A percentile compares a stretch with the other conserved stretches of the same genome.
phyloP scores from a whole-genome alignment of 1,140 invertebrate genomes.

The Piezodorus guildinii region DNA sequence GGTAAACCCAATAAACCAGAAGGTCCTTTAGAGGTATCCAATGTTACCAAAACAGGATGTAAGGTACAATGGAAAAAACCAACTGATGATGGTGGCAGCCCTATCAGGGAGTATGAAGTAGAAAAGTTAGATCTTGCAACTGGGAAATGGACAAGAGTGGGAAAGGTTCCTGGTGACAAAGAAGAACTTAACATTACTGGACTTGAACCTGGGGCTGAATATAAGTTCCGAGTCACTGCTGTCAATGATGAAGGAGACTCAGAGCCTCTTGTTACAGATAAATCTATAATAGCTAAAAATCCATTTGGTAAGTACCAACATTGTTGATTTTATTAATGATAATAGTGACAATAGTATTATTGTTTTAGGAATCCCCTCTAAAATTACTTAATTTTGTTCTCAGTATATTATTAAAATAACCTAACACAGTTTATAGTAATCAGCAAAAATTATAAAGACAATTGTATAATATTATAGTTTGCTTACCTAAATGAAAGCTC shows the following conservation, averaged over 20 bases:
- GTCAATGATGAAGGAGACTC: slow-evolving; percentile 94
- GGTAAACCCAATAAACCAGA: slow-evolving; percentile 68
- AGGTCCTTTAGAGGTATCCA: slow-evolving; percentile 77
- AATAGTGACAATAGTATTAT: too few relatives aligned
- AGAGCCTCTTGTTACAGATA: slow-evolving; percentile 77
- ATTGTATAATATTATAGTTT: too few relatives aligned
- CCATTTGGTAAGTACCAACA: slow-evolving; percentile 65
- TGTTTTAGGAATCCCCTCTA: too few relatives aligned
- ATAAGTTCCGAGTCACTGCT: slow-evolving; percentile 92
- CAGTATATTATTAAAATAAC: too few relatives aligned
- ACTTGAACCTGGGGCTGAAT: slow-evolving; percentile 80
- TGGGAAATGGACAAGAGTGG: slow-evolving; percentile 80
- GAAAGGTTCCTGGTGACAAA: slow-evolving; percentile 58
- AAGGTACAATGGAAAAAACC: slow-evolving; percentile 83
- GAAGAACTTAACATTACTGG: slow-evolving; percentile 76
- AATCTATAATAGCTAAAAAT: slow-evolving; percentile 85
- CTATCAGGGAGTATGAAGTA: slow-evolving; percentile 88
- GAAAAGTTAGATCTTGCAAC: slow-evolving; percentile 88
- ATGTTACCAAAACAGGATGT: slow-evolving; percentile 75
- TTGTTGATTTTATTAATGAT: too few relatives aligned
- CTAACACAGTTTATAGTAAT: too few relatives aligned
- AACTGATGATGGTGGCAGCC: slow-evolving; percentile 84
- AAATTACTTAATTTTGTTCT: too few relatives aligned
- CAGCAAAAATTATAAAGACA: too few relatives aligned
- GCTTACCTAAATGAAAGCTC: too few relatives aligned